Conservation (phyloP, 2,113 vertebrate genomes). For the Channa maculata region DNA sequence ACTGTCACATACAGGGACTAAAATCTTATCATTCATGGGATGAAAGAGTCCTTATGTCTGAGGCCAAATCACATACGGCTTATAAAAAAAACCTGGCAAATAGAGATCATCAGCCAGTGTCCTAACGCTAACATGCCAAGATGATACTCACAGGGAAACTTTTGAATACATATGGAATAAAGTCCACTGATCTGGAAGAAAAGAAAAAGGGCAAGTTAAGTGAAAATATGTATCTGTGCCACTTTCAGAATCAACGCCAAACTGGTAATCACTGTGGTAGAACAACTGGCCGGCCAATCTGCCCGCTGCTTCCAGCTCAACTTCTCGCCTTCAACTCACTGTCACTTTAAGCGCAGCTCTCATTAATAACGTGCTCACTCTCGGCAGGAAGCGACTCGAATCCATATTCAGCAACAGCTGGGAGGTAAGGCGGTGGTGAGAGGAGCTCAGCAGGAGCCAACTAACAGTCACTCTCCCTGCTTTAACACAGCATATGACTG, state of each 20-base stretch:
- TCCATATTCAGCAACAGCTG: slow-evolving; percentile 78
- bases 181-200: slow-evolving; percentile 88
- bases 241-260: slow-evolving; percentile 42
- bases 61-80: too few species aligned
- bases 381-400: slow-evolving; percentile 62
- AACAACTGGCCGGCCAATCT: slow-evolving; percentile 60
- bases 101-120: not conserved
- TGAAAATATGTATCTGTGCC: slow-evolving; percentile 41
- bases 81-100: not conserved
- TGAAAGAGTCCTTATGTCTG: too few species aligned
- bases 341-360: slow-evolving; percentile 73
- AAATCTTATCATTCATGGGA: too few species aligned
- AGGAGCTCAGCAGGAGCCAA: slow-evolving; percentile 71
- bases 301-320: slow-evolving; percentile 48
- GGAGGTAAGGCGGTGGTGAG: slow-evolving; percentile 68
- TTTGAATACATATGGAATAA: slow-evolving; percentile 88
- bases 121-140: not conserved
- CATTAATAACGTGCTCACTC: slow-evolving; percentile 81
- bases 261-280: slow-evolving; percentile 26
- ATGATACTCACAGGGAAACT: slow-evolving; percentile 89
- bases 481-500: slow-evolving; percentile 58
- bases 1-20: not conserved
- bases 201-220: slow-evolving; percentile 22
- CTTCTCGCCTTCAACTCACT: slow-evolving; percentile 62
- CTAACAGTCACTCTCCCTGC: slow-evolving; percentile 56